Evolutionary conservation across 1,140 invertebrate genomes (phyloP).

Genomic region (Mamestra configurata): DNA sequence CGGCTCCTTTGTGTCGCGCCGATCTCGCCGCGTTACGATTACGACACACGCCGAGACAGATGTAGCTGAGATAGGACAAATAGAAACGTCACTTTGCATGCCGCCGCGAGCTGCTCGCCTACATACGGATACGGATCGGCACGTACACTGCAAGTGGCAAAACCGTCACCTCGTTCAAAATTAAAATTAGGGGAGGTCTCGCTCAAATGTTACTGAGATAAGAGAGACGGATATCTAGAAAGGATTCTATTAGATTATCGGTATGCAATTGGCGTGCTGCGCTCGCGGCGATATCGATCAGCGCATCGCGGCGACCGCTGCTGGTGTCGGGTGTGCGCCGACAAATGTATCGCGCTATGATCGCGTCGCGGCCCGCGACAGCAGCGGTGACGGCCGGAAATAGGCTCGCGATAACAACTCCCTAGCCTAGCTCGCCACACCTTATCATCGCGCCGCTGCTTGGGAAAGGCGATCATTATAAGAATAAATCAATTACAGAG

Average conservation of each 20-base stretch:
- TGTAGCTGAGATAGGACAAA: slow-evolving; percentile 82
- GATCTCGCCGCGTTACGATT: slow-evolving; percentile 79
- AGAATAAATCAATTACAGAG: slow-evolving; percentile 78
- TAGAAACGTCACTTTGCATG: slow-evolving; percentile 86
- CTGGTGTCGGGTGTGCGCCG: slow-evolving; percentile 72
- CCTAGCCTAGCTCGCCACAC: slow-evolving; percentile 73
- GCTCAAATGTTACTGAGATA: slow-evolving; percentile 18
- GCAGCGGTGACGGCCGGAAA: slow-evolving; percentile 83
- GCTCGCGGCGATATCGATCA: slow-evolving; percentile 76
- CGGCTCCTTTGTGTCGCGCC: slow-evolving; percentile 80
- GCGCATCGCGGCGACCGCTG: slow-evolving; percentile 58
- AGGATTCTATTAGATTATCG: slow-evolving; percentile 79
- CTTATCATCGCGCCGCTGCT: slow-evolving; percentile 77
- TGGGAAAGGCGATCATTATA: slow-evolving; percentile 83
- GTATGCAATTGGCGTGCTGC: slow-evolving; percentile 75
- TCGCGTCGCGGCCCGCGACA: slow-evolving; percentile 75
- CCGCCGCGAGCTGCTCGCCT: slow-evolving; percentile 69
- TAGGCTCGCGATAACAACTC: slow-evolving; percentile 84
- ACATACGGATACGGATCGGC: slow-evolving; percentile 65
- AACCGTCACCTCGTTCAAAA: slow-evolving; percentile 62
- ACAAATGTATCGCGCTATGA: slow-evolving; percentile 85
- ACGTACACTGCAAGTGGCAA: slow-evolving; percentile 68
- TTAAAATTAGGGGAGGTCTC: slow-evolving; percentile 47
- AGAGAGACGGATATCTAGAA: slow-evolving; percentile 27
- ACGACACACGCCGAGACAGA: slow-evolving; percentile 81